These are phyloP conservation scores for Paratrypauchen microcephalus DNA, from an alignment of 2,797 vertebrate genomes.

Conservation along the genomic window DNA sequence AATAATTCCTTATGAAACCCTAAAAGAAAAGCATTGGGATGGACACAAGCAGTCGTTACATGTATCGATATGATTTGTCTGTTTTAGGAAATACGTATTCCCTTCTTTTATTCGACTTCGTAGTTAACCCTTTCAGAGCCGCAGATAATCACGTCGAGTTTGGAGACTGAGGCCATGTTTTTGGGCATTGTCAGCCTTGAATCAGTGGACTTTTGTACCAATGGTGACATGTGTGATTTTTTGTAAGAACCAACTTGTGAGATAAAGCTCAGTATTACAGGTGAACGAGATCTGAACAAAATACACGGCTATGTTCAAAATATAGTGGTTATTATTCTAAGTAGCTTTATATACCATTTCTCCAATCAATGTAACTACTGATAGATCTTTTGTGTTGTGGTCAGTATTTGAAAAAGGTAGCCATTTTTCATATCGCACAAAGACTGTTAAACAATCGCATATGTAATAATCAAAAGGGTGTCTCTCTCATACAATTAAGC, in stretches of 20 bases:
- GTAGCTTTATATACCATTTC: conserved; percentile 56
- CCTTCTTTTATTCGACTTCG: conserved; percentile 33
- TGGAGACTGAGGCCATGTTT: conserved; percentile 38
- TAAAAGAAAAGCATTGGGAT: conserved; percentile 12
- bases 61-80: conserved; percentile 46
- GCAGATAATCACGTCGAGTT: conserved; percentile 62
- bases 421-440: conserved; percentile 18
- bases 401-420: conserved; percentile 46
- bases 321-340: conserved; percentile 57
- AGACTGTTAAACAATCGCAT: conserved; percentile 16
- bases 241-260: conserved; percentile 53
- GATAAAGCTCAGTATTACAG: conserved; percentile 60
- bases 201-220: conserved; percentile 62
- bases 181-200: conserved; percentile 37
- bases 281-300: conserved; percentile 49
- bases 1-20: neutral
- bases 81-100: conserved; percentile 60
- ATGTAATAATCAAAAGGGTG: conserved; percentile 28
- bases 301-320: conserved; percentile 30
- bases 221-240: conserved; percentile 56
- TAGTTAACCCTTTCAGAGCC: conserved; percentile 50
- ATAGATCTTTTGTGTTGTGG: conserved; percentile 53
- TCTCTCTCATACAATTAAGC: conserved; percentile 18
- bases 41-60: conserved; percentile 59
- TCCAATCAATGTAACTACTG: conserved; percentile 71